Percentiles rank a stretch among this genome's conserved stretches.
phyloP scores from a whole-genome alignment of 1,140 invertebrate genomes.

The Zaprionus taronus region DNA sequence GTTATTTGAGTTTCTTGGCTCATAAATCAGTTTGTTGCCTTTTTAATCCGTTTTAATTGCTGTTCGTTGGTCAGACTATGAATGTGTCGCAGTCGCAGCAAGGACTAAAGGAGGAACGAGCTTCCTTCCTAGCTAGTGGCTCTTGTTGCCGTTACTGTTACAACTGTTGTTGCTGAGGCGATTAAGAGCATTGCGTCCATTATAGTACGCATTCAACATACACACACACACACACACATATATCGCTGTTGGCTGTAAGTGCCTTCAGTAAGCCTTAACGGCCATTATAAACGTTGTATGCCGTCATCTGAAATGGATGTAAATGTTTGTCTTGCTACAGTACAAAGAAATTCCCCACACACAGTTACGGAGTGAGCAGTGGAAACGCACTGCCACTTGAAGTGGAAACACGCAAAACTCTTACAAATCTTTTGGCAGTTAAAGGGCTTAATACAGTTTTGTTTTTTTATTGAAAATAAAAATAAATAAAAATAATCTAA shows the following conservation, averaged over 20 bases:
- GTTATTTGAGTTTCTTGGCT: slow-evolving; percentile 79
- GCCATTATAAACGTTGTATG: slow-evolving; percentile 74
- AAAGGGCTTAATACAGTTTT: not conserved
- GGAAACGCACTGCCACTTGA: not conserved
- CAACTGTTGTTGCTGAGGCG: slow-evolving; percentile 56
- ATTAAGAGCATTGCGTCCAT: slow-evolving; percentile 63
- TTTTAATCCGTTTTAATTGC: slow-evolving; percentile 83
- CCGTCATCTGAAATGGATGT: slow-evolving; percentile 51
- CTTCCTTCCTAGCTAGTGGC: slow-evolving; percentile 2
- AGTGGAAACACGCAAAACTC: not conserved
- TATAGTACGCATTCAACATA: slow-evolving; percentile 41
- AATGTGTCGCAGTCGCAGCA: slow-evolving; percentile 67
- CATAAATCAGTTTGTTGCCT: slow-evolving; percentile 83
- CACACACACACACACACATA: slow-evolving; percentile 32
- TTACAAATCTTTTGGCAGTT: not conserved
- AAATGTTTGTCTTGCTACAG: slow-evolving; percentile 44
- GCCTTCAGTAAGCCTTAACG: slow-evolving; percentile 56
- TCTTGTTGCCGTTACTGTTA: slow-evolving; percentile 54
- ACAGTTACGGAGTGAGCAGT: not conserved
- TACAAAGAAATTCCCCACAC: slow-evolving; percentile 14
- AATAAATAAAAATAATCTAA: too few relatives aligned
- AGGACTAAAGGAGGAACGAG: slow-evolving; percentile 55
- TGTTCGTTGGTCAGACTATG: slow-evolving; percentile 81
- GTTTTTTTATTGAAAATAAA: too few relatives aligned
- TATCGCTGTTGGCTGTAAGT: slow-evolving; percentile 45